Conservation (phyloP, 2,797 vertebrate species). For the Tiaroga cobitis region DNA sequence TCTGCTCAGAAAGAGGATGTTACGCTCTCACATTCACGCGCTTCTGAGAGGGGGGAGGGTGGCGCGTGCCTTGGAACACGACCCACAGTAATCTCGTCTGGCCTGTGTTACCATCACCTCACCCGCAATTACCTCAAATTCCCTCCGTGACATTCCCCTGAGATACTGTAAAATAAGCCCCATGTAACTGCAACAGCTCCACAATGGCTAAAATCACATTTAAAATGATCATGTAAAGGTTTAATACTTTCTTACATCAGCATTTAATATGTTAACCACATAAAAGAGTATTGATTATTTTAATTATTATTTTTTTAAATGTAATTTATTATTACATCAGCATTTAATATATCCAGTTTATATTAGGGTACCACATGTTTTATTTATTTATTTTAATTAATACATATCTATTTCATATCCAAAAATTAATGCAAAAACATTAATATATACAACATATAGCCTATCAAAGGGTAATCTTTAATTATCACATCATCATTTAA, state of each 20-base stretch:
- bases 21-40: constrained; percentile 30
- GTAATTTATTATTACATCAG: neutral
- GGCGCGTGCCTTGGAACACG: constrained; percentile 4
- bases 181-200: neutral
- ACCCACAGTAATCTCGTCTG: constrained; percentile 20
- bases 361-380: neutral
- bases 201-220: neutral
- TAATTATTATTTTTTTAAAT: neutral
- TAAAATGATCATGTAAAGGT: neutral
- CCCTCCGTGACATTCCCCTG: neutral
- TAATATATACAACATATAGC: neutral
- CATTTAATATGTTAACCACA: neutral
- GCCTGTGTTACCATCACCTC: neutral
- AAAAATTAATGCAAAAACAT: neutral
- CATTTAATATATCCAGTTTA: neutral
- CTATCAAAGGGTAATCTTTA: neutral
- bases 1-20: constrained; percentile 18
- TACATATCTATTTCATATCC: neutral
- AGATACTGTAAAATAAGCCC: neutral
- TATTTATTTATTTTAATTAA: neutral
- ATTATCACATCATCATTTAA: neutral
- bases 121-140: neutral
- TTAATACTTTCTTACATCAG: neutral
- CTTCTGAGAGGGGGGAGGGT: constrained; percentile 29
- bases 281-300: neutral